Conservation (phyloP, 1,140 invertebrate genomes). For the Lepidurus couesii region DNA sequence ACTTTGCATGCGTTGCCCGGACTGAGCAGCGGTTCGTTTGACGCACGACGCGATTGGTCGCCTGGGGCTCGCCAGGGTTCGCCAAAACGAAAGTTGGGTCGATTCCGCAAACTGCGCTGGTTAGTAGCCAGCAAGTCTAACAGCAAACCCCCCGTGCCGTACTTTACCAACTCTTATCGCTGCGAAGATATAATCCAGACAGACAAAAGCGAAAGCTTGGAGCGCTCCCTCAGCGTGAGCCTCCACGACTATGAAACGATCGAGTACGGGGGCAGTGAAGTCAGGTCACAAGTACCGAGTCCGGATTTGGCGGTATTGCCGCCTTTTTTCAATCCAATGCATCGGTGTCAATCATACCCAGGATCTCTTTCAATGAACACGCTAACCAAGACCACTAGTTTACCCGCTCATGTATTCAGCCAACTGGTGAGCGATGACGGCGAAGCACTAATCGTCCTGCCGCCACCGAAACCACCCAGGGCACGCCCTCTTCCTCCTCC, state of each 20-base stretch:
- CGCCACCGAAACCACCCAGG: constrained; percentile 28
- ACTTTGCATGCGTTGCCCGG: background rate
- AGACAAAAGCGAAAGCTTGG: background rate
- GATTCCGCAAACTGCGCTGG: background rate
- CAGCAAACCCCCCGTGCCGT: background rate
- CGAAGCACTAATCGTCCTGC: background rate
- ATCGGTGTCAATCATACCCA: background rate
- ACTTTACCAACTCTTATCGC: background rate
- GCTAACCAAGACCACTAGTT: background rate
- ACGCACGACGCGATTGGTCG: background rate
- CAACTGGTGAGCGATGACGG: background rate
- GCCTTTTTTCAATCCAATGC: background rate
- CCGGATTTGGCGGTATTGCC: background rate
- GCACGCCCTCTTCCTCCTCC: background rate
- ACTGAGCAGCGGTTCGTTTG: background rate
- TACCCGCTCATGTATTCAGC: background rate
- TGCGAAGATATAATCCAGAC: background rate
- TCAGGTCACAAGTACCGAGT: background rate
- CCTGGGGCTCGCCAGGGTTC: background rate
- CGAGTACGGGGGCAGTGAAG: background rate
- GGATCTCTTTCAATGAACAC: background rate
- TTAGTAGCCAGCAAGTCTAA: background rate
- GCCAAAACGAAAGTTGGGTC: background rate
- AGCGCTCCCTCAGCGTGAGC: background rate
- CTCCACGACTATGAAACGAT: background rate